Evolutionary conservation across 1,140 invertebrate species (phyloP).

Genomic region (Lepidurus packardi): DNA sequence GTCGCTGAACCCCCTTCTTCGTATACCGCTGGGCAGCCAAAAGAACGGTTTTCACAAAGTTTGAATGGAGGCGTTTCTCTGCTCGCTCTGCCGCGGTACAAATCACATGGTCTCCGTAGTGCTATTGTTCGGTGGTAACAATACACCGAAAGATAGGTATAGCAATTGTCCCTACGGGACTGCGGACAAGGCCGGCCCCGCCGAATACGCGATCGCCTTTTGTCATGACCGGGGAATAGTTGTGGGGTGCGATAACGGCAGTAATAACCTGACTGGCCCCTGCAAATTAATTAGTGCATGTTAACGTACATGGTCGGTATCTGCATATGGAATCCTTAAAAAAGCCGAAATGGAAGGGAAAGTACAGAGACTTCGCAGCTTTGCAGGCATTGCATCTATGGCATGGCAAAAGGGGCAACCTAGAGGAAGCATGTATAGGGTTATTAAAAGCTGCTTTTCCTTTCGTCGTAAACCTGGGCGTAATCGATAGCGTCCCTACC

Average conservation of each 20-base stretch:
- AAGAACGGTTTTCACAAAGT: not conserved
- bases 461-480: not conserved
- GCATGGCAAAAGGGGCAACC: not conserved
- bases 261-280: not conserved
- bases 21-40: not conserved
- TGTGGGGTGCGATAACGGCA: not conserved
- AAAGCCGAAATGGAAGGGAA: not conserved
- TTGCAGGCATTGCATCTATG: not conserved
- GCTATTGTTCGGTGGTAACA: conserved; percentile 10
- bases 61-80: not conserved
- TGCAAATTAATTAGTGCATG: not conserved
- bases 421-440: not conserved
- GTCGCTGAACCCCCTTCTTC: not conserved
- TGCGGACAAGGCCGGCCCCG: not conserved
- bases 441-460: not conserved
- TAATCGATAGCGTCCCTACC: not conserved
- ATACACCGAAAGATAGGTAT: not conserved
- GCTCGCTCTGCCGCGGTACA: not conserved
- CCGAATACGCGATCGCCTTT: not conserved
- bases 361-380: not conserved
- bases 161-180: not conserved
- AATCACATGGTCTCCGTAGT: not conserved
- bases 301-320: not conserved
- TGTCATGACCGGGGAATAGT: not conserved
- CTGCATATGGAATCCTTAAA: not conserved